Conservation (phyloP, 1,140 invertebrate genomes). For the Scaptomyza hsui region DNA sequence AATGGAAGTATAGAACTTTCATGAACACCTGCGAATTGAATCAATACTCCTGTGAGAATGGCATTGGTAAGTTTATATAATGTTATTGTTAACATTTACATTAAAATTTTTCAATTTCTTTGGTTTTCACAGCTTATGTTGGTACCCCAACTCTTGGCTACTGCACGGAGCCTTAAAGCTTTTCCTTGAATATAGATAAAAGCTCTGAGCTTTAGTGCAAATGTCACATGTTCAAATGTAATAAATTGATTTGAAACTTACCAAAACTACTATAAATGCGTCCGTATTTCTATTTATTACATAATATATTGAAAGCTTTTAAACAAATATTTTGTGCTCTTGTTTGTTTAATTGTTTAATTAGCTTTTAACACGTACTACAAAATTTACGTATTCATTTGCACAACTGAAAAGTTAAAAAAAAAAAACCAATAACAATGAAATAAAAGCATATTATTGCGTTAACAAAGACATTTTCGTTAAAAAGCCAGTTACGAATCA, state of each 20-base stretch:
- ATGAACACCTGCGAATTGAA: constrained; percentile 10
- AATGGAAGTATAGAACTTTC: constrained; percentile 1
- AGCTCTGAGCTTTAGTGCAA: too few species aligned
- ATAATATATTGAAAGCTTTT: neutral
- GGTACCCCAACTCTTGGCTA: constrained; percentile 7
- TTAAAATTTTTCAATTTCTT: too few species aligned
- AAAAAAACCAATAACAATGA: neutral
- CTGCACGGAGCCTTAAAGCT: too few species aligned
- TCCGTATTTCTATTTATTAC: neutral
- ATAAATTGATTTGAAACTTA: too few species aligned
- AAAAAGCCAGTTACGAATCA: constrained; percentile 1
- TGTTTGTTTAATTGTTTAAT: neutral
- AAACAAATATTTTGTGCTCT: neutral
- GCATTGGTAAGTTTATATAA: constrained; percentile 17
- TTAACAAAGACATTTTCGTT: constrained; percentile 11
- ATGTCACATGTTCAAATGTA: too few species aligned
- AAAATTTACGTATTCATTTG: neutral
- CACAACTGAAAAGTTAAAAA: constrained; percentile 9
- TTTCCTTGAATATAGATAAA: too few species aligned
- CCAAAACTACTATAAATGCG: neutral
- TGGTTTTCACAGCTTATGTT: constrained; percentile 17
- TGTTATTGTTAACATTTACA: neutral
- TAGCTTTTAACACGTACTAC: neutral
- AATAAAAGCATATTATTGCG: neutral
- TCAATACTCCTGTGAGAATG: constrained; percentile 25